Conservation (phyloP, 2,797 vertebrate species). For the Lithobates pipiens region DNA sequence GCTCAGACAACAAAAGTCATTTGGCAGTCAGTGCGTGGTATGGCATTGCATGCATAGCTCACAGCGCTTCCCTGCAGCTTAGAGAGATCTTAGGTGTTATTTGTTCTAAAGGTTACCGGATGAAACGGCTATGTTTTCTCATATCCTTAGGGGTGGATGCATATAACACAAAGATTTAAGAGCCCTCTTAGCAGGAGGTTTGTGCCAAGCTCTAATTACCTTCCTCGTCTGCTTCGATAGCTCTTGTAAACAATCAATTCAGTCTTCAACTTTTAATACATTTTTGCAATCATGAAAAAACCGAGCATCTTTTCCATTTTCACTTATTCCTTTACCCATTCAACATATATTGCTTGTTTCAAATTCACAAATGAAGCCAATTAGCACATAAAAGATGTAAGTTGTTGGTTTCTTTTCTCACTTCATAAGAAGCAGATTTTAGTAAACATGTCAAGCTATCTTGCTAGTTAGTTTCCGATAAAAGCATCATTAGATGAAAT, state of each 20-base stretch:
- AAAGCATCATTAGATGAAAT: conserved; percentile 25
- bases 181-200: conserved; percentile 52
- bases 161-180: conserved; percentile 50
- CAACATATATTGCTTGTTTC: conserved; percentile 24
- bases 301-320: conserved; percentile 49
- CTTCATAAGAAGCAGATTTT: not conserved
- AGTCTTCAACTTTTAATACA: conserved; percentile 43
- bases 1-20: conserved; percentile 19
- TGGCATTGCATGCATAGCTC: conserved; percentile 37
- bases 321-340: conserved; percentile 1
- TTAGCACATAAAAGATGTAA: conserved; percentile 27
- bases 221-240: conserved; percentile 41
- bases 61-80: conserved; percentile 28
- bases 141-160: conserved; percentile 49
- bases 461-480: conserved; percentile 4
- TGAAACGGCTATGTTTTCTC: conserved; percentile 37
- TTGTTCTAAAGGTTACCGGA: conserved; percentile 48
- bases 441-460: conserved; percentile 9
- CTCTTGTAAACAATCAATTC: conserved; percentile 56
- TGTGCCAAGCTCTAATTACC: conserved; percentile 54
- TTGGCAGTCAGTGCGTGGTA: not conserved
- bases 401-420: conserved; percentile 16
- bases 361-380: conserved; percentile 24
- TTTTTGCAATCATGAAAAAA: conserved; percentile 36
- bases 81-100: conserved; percentile 48